Evolutionary conservation across 2,113 vertebrate genomes (phyloP), one percentile per base, ranked within the genome.

Genomic region (Cromileptes altivelis): DNA sequence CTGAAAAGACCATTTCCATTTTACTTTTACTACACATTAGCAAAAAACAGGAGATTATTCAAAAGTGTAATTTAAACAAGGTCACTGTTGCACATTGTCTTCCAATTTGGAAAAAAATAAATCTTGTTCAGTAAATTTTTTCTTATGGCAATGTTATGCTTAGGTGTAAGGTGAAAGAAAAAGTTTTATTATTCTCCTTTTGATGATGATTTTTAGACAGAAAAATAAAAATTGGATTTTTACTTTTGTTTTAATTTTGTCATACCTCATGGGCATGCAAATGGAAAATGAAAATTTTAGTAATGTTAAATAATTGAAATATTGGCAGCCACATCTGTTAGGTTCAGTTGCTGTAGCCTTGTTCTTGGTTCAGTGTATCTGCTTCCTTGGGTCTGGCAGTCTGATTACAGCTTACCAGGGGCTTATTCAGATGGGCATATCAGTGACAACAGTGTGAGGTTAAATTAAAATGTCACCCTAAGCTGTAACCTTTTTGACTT

Each of bases 331-430:
- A 47, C 52, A 62, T 64, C 52, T 21, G 1, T 53, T 30, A 25
- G 60, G 11, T 19, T 8, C 3, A 40, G 58, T 49, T 50, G 8
- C 50, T 81, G 47, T 14, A 74, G 80, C 65, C 63, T 25, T 65
- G 58, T 25, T 77, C 42, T 64, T 33, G 33, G 64, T 70, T 71
- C 13, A 19, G 73, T 80, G 53, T 80, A 58, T 77, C 62, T 88
- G 81, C 86, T 87, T 57, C 47, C 76, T 62, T 73, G 68, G 70
- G 68, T 85, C 33, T 85, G 69, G 85, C 60, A 69, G 71, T 72
- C 33, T 82, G 65, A 73, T 80, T 40, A 21, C 68, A 72, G 78
- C 52, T 80, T 52, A 90, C 89, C 91, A 89, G 88, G 87, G 84
- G 84, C 80, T 89, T 84, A 73, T 89, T 89, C 85, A 85, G 53